phyloP scores from a whole-genome alignment of 2,113 vertebrate genomes.

The Anolis sagrei region DNA sequence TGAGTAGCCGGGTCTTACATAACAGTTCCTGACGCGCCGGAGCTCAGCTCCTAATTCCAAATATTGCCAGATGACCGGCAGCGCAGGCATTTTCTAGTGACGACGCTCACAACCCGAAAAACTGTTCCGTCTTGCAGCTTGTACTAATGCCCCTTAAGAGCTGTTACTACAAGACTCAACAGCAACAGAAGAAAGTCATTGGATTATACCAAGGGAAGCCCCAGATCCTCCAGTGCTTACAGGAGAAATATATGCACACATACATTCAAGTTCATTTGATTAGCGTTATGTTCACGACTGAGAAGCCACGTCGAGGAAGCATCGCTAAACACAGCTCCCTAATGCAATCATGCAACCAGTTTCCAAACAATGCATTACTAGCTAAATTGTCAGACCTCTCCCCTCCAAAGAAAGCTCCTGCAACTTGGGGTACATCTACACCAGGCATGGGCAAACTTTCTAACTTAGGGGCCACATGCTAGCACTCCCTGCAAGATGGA shows the following conservation, averaged over 20 bases:
- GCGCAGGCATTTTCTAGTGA: constrained; percentile 14
- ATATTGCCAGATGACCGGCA: constrained; percentile 26
- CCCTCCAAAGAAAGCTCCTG: not conserved
- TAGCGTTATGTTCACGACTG: not conserved
- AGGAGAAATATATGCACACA: not conserved
- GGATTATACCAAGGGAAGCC: accelerated
- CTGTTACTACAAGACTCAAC: not conserved
- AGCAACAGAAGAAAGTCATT: accelerated
- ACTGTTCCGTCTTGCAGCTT: not conserved
- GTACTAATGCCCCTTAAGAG: not conserved
- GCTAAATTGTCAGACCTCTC: not conserved
- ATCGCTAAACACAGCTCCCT: not conserved
- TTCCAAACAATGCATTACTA: not conserved
- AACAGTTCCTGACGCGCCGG: constrained; percentile 47
- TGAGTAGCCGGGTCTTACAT: constrained; percentile 63
- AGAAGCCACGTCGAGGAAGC: not conserved
- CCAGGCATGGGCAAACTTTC: no score
- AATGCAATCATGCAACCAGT: not conserved
- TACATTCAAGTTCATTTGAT: not conserved
- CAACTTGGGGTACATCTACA: not conserved
- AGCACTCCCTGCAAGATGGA: no score
- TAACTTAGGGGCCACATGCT: no score
- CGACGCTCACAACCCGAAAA: not conserved
- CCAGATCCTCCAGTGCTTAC: not conserved
- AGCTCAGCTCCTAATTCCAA: constrained; percentile 45